A percentile compares a stretch with the other conserved stretches of the same genome.
phyloP scores from a whole-genome alignment of 2,113 vertebrate genomes.

The Seriola dumerili region DNA sequence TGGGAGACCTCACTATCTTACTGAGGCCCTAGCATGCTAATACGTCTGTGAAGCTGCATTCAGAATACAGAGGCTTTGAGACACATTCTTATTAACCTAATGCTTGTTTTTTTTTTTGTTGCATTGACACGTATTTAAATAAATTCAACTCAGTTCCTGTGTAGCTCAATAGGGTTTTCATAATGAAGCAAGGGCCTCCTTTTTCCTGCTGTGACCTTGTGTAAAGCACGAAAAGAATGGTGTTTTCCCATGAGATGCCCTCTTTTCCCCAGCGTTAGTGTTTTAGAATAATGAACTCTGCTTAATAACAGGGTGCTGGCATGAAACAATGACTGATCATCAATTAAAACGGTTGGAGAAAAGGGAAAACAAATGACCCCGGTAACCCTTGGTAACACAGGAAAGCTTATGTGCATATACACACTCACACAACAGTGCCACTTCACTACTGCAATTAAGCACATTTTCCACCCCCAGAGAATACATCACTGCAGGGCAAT shows the following conservation, averaged over 20 bases:
- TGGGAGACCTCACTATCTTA: not conserved
- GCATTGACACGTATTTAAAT: slow-evolving; percentile 43
- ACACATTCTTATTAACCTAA: slow-evolving; percentile 9
- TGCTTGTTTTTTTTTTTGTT: slow-evolving; percentile 1
- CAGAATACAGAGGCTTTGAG: not conserved
- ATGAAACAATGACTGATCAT: slow-evolving; percentile 79
- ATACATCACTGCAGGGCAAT: slow-evolving; percentile 51
- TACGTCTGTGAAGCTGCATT: not conserved
- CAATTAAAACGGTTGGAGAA: slow-evolving; percentile 70
- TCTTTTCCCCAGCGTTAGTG: slow-evolving; percentile 53
- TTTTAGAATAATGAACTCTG: slow-evolving; percentile 76
- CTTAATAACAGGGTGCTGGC: slow-evolving; percentile 72
- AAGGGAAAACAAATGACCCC: slow-evolving; percentile 70
- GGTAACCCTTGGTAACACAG: slow-evolving; percentile 53
- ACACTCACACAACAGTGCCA: slow-evolving; percentile 2
- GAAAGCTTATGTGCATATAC: slow-evolving; percentile 2
- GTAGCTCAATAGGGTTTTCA: slow-evolving; percentile 50
- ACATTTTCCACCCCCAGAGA: slow-evolving; percentile 49
- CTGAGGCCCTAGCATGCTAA: not conserved
- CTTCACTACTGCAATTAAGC: slow-evolving; percentile 67
- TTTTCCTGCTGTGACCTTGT: slow-evolving; percentile 71
- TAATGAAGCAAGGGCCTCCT: slow-evolving; percentile 43
- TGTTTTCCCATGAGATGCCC: slow-evolving; percentile 60
- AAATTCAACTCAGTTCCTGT: slow-evolving; percentile 16
- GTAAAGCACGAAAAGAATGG: slow-evolving; percentile 58